These are phyloP conservation scores for Chaetodon trifasciatus DNA, from an alignment of 2,797 vertebrate species.

Conservation along the genomic window DNA sequence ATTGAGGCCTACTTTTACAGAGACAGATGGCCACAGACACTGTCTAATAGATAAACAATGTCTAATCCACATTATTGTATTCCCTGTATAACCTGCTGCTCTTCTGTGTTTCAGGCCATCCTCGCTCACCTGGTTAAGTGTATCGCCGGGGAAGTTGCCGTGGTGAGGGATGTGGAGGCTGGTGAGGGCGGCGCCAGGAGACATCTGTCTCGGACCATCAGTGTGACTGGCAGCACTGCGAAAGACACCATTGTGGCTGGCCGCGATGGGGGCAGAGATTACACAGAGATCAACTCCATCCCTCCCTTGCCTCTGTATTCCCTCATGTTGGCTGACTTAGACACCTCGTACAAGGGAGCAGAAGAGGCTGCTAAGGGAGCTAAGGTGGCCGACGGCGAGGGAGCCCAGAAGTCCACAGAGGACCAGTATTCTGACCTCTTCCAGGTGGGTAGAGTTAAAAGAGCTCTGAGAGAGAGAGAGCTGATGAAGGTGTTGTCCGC, in stretches of 20 bases:
- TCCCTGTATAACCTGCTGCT: not conserved
- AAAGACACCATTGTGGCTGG: conserved; percentile 97
- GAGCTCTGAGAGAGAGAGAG: not conserved
- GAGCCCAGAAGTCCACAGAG: conserved; percentile 83
- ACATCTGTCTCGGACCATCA: conserved; percentile 97
- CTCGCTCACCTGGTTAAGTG: conserved; percentile 98
- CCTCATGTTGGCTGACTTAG: conserved; percentile 94
- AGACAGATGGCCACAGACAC: not conserved
- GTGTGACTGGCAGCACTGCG: conserved; percentile 97
- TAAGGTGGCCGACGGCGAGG: conserved; percentile 84
- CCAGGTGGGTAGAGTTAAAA: conserved; percentile 77
- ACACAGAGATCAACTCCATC: conserved; percentile 99
- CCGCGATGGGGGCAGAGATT: conserved; percentile 95
- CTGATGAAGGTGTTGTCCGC: not conserved
- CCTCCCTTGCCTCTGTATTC: conserved; percentile 95
- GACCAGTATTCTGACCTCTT: conserved; percentile 97
- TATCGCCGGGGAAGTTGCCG: conserved; percentile 97
- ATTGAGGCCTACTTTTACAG: not conserved
- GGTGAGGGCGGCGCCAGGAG: conserved; percentile 93
- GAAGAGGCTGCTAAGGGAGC: conserved; percentile 90
- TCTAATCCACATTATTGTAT: not conserved
- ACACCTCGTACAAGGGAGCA: conserved; percentile 90
- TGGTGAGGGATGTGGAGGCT: conserved; percentile 94
- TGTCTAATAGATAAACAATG: not conserved
- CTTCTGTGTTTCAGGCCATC: conserved; percentile 85